phyloP scores from a whole-genome alignment of 2,888 invertebrate species.

The Meta bourneti region DNA sequence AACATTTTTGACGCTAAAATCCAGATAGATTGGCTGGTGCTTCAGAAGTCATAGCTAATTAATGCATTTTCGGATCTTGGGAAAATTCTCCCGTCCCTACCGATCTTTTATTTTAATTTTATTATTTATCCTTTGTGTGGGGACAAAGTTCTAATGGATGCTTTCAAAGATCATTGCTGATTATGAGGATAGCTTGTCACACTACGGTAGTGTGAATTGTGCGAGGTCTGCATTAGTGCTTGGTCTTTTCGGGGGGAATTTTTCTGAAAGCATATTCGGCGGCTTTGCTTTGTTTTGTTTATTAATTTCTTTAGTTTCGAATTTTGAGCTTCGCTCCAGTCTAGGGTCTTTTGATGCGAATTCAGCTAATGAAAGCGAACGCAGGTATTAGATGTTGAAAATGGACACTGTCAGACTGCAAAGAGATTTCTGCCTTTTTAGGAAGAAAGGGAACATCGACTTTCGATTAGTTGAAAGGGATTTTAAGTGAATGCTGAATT shows the following conservation, averaged over 20 bases:
- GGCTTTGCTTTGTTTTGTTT: background rate
- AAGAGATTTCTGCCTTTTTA: background rate
- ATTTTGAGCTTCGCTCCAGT: background rate
- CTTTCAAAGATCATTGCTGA: slow-evolving; percentile 61
- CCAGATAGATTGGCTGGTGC: slow-evolving; percentile 58
- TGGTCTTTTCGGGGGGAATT: background rate
- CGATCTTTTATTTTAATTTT: slow-evolving; percentile 40
- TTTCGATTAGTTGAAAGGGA: background rate
- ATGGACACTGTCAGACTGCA: background rate
- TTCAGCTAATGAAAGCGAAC: background rate
- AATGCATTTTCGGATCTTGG: slow-evolving; percentile 29
- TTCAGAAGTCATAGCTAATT: slow-evolving; percentile 65
- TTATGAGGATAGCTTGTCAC: slow-evolving; percentile 57
- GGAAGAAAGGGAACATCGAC: background rate
- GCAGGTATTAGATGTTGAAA: background rate
- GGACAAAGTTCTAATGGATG: slow-evolving; percentile 51
- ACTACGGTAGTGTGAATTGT: background rate
- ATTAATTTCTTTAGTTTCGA: background rate
- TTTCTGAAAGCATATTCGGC: background rate
- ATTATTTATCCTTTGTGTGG: slow-evolving; percentile 26
- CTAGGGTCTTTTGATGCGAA: background rate
- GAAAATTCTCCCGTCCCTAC: background rate
- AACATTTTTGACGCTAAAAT: slow-evolving; percentile 51
- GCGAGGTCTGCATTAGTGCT: slow-evolving; percentile 8
- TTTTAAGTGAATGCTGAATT: background rate